phyloP scores from a whole-genome alignment of 2,113 vertebrate genomes.

The Corythoichthys haematopterus region DNA sequence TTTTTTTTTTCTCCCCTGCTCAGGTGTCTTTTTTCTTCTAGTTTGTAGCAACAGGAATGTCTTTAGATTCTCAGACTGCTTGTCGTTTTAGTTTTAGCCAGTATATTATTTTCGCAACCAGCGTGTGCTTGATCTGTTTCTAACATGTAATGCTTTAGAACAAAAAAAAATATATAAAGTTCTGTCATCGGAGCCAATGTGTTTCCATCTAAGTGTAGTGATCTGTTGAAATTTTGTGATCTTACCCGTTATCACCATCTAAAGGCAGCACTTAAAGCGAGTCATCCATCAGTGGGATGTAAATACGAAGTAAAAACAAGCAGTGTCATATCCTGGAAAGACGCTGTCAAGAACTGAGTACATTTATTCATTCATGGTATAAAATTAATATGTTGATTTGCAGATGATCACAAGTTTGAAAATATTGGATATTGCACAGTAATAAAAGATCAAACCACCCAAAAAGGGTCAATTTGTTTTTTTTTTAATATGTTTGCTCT shows the following conservation, averaged over 20 bases:
- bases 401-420: slow-evolving; percentile 10
- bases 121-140: slow-evolving; percentile 4
- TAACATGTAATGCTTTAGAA: slow-evolving; percentile 57
- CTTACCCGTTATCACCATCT: slow-evolving; percentile 16
- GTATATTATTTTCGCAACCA: not conserved
- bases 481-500: slow-evolving; percentile 37
- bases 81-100: not conserved
- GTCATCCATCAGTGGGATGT: slow-evolving; percentile 38
- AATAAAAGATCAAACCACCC: slow-evolving; percentile 12
- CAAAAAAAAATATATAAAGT: slow-evolving; percentile 10
- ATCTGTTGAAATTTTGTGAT: slow-evolving; percentile 35
- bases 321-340: slow-evolving; percentile 52
- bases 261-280: slow-evolving; percentile 7
- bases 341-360: slow-evolving; percentile 38
- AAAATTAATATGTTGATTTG: slow-evolving; percentile 30
- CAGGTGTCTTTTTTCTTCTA: slow-evolving; percentile 33
- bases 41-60: slow-evolving; percentile 41
- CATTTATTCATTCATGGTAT: slow-evolving; percentile 3
- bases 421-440: slow-evolving; percentile 27
- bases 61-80: slow-evolving; percentile 25
- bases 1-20: slow-evolving; percentile 30
- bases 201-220: slow-evolving; percentile 26
- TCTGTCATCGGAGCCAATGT: slow-evolving; percentile 37
- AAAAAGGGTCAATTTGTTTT: slow-evolving; percentile 1
- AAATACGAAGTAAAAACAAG: slow-evolving; percentile 40